These are phyloP conservation scores for Muscicapa striata DNA, from an alignment of 2,797 vertebrate species.

Conservation along the genomic window DNA sequence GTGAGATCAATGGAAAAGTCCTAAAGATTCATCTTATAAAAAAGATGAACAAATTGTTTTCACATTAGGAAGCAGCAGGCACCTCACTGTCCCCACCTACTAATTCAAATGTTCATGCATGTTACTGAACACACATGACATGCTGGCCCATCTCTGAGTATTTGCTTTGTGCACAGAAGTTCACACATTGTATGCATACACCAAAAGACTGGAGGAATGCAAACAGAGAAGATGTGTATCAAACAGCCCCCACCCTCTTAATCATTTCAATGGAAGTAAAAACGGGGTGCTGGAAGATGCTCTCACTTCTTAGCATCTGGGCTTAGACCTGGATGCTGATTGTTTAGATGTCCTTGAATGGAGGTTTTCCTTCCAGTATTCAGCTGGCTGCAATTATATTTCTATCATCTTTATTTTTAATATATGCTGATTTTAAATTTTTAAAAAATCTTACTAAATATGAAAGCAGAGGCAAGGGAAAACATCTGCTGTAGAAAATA, in stretches of 20 bases:
- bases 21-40: neutral
- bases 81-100: neutral
- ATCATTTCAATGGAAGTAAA: neutral
- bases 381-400: constrained; percentile 33
- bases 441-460: neutral
- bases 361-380: constrained; percentile 2
- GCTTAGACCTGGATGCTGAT: neutral
- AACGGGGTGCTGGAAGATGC: neutral
- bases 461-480: constrained; percentile 48
- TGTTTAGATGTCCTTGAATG: neutral
- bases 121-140: neutral
- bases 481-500: constrained; percentile 50
- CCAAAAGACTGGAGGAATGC: neutral
- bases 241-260: neutral
- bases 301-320: neutral
- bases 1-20: neutral
- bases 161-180: neutral
- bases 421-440: neutral
- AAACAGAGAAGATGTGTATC: neutral
- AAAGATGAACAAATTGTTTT: neutral
- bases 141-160: neutral
- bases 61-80: neutral
- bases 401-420: constrained; percentile 39
- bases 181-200: neutral
- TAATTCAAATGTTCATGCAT: neutral